phyloP scores from a whole-genome alignment of 2,113 vertebrate genomes.

The Callorhinus ursinus region DNA sequence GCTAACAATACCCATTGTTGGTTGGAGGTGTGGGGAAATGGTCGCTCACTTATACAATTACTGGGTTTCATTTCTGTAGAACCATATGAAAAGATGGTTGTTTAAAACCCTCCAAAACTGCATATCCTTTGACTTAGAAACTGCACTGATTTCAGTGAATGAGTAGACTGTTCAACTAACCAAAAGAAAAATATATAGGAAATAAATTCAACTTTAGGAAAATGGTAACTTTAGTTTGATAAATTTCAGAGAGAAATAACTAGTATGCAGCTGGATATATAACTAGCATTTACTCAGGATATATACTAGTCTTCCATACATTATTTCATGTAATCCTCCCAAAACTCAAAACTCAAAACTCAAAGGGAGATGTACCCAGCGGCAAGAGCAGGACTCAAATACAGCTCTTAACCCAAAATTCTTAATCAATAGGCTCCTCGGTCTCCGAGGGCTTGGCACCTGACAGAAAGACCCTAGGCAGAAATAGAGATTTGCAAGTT shows the following conservation, averaged over 20 bases:
- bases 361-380: background rate
- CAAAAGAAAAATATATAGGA: background rate
- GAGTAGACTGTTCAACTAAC: background rate
- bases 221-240: slow-evolving; percentile 3
- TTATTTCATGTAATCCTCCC: background rate
- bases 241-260: background rate
- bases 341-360: background rate
- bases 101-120: background rate
- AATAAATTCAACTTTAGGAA: background rate
- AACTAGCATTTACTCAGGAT: background rate
- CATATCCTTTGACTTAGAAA: slow-evolving; percentile 30
- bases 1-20: background rate
- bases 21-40: background rate
- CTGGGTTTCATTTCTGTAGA: background rate
- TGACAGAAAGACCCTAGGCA: background rate
- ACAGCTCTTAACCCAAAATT: background rate
- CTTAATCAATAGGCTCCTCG: background rate
- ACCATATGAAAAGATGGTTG: background rate
- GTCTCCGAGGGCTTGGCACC: background rate
- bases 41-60: background rate
- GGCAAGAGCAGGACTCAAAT: background rate
- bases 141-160: background rate
- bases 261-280: background rate
- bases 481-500: background rate
- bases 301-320: background rate